Evolutionary conservation across 2,888 invertebrate species (phyloP), one percentile per base, ranked within the genome.

Genomic region (Pseudococcus viburni): DNA sequence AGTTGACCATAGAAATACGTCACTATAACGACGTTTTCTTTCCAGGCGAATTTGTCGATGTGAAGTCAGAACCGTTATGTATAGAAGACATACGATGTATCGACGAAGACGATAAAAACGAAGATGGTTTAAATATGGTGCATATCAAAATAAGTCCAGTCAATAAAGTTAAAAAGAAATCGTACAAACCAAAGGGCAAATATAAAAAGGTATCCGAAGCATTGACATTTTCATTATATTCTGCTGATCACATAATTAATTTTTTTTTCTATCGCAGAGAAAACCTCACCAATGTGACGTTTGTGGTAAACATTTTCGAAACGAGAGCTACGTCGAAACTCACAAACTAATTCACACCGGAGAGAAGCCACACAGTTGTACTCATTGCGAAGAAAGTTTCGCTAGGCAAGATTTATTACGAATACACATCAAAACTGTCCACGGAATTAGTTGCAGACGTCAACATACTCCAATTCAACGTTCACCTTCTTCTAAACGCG

Each of bases 251-350:
- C 5, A 55, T 46, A 83, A 17, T 42, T 80, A 80, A 80, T 83
- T 7, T 83, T 83, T 77, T 17, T 39, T 1, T 15, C 0, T n/a
- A 39, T 11, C 22, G 9, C 46, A 83, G 80, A 83, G 46, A 46
- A 83, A 83, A 46, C 80, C 80, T 9, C 46, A 83, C 80, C 46
- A 83, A 46, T 46, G 80, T 19, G 80, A 83, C n/a, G 46, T 83
- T 8, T 83, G 80, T 8, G 80, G 46, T 46, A 46, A 83, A 83
- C n/a, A 12, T 19, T 83, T 83, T 9, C 80, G 46, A 2, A 83
- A 83, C 46, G 19, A 83, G 26, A 22, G 33, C 9, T 83, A 83
- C 80, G 17, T 83, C 17, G 80, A 83, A 22, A 42, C 42, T 0
- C 80, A 83, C 19, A 46, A 83, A 46, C 4, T 83, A 83, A 19